Percentiles rank a stretch among this genome's conserved stretches.
Conservation (phyloP, 1,140 invertebrate species). For the Heterodera carotae region DNA sequence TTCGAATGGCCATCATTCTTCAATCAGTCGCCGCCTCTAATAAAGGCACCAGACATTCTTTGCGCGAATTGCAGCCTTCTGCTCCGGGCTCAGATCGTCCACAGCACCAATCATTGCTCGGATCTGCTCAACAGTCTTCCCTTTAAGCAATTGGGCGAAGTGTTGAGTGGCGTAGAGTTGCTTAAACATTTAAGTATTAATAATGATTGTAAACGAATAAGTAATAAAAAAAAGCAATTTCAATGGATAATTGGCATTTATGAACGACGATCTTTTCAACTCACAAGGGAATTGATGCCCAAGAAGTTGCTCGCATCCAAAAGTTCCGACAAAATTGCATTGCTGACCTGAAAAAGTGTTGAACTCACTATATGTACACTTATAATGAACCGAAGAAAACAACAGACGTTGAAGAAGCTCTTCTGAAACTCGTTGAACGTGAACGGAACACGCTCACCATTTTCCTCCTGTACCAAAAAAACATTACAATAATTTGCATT, state of each 20-base stretch:
- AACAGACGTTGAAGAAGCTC: constrained; percentile 31
- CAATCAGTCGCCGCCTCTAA: constrained; percentile 9
- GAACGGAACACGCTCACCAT: constrained; percentile 27
- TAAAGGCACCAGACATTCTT: constrained; percentile 40
- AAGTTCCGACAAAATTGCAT: constrained; percentile 9
- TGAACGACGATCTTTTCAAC: not conserved
- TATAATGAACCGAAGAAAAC: too few species aligned
- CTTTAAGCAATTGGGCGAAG: constrained; percentile 15
- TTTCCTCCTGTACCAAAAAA: constrained; percentile 11
- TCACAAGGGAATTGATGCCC: not conserved
- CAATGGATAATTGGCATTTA: not conserved
- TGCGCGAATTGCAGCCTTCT: constrained; percentile 29
- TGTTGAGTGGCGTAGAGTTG: constrained; percentile 29
- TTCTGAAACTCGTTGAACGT: constrained; percentile 31
- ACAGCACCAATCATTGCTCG: constrained; percentile 10
- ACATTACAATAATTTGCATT: not conserved
- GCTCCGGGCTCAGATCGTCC: constrained; percentile 44
- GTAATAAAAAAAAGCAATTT: not conserved
- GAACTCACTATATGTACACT: not conserved
- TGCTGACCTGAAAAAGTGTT: not conserved
- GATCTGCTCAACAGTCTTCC: constrained; percentile 27
- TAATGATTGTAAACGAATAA: constrained; percentile 9
- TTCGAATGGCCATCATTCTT: too few species aligned
- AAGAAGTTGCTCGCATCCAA: constrained; percentile 1
- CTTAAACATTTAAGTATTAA: constrained; percentile 28